Percentiles rank a stretch among this genome's conserved stretches.
phyloP scores from a whole-genome alignment of 2,113 vertebrate species.

The Oxyruncus cristatus region DNA sequence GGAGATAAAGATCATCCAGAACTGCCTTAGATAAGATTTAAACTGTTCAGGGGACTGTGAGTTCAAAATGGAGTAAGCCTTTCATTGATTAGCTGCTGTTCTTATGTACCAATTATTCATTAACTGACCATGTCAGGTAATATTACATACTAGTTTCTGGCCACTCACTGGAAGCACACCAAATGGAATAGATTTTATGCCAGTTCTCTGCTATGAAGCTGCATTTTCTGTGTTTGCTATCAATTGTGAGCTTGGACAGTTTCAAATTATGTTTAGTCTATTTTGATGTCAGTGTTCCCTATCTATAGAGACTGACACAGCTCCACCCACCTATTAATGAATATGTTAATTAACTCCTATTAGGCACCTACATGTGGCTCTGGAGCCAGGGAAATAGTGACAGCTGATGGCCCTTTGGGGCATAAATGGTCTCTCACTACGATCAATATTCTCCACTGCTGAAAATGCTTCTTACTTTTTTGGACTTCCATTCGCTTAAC shows the following conservation, averaged over 20 bases:
- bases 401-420: conserved; percentile 32
- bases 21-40: background rate
- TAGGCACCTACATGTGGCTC: background rate
- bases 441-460: conserved; percentile 5
- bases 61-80: background rate
- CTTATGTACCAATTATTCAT: background rate
- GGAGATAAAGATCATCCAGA: background rate
- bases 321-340: conserved; percentile 28
- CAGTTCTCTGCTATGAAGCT: background rate
- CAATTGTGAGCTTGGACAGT: background rate
- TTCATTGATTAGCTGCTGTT: background rate
- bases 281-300: conserved; percentile 24
- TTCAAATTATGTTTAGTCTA: background rate
- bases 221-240: background rate
- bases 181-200: background rate
- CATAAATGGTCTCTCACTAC: conserved; percentile 22
- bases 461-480: background rate
- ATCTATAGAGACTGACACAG: background rate
- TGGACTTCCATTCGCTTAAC: conserved; percentile 31
- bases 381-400: background rate
- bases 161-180: background rate
- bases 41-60: background rate
- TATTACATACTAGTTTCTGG: background rate
- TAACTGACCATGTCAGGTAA: background rate
- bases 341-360: conserved; percentile 37